Base-by-base conservation (phyloP, 2,888 invertebrate species). In the Gibbula magus region DNA sequence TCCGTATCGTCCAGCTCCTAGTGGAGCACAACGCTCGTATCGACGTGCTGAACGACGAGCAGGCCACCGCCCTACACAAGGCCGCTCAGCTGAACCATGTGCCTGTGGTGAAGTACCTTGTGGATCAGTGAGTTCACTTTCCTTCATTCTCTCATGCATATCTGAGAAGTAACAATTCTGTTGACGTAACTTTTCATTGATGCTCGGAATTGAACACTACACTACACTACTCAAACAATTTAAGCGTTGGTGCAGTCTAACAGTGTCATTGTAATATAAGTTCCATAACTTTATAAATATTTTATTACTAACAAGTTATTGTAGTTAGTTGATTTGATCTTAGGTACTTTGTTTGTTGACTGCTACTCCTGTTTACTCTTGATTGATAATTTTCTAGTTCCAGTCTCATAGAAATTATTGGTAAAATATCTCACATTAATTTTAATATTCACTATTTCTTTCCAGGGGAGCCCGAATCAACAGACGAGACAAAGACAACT, bases 1-100 rank as follows among this genome's bases (percentile, higher is more conserved):
- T 91, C 1, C 85, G 89, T 0, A 89, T 92, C 77, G 88, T 86
- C 1, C 82, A 85, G n/a, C 86, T 93, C 22, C 85, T 93, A 56
- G 83, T 92, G 29, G 90, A 92, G 66, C 86, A 93, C 83, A 89
- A 91, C 18, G 93, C 94, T 2, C 86, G 91, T 25, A 90, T 94
- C 66, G 92, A 93, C 84, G 92, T 91, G 51, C 83, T 92, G 20
- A 93, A 94, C 82, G 89, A 88, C 74, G 88, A 91, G 78, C 92
- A 91, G 80, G 92, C 92, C 77, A 94, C 94, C 0, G 93, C 94
- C 3, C 89, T 94, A 18, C 93, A 94, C 85, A 91, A 89, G 61
- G 93, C 94, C 5, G 91, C 93, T 3, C 89, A 89, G 32, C 89
- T 89, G 79, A 91, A 93, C 87, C 92, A 93, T 81, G 82, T 85